phyloP scores from a whole-genome alignment of 2,888 invertebrate genomes.

The Patella ulyssiponensis region DNA sequence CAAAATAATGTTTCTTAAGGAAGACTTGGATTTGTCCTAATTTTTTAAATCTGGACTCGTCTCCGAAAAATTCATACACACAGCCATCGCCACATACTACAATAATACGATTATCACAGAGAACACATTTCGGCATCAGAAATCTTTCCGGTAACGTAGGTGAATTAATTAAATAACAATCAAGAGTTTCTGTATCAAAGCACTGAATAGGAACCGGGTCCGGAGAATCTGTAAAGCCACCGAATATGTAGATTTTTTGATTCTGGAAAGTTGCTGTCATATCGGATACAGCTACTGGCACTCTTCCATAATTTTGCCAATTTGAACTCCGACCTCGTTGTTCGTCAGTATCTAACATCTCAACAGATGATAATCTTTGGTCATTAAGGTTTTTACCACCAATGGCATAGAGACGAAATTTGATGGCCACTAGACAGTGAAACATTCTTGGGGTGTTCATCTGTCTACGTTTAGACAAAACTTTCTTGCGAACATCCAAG shows the following conservation, averaged over 20 bases:
- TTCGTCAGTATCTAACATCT: not conserved
- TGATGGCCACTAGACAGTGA: not conserved
- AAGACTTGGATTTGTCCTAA: not conserved
- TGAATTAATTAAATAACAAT: not conserved
- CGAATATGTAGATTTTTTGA: not conserved
- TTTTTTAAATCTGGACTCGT: not conserved
- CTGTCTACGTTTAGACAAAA: not conserved
- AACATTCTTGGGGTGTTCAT: slow-evolving; percentile 2
- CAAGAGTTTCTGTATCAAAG: not conserved
- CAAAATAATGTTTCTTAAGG: not conserved
- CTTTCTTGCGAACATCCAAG: not conserved
- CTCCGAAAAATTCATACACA: not conserved
- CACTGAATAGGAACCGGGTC: not conserved
- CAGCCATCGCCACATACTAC: not conserved
- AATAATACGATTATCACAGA: not conserved
- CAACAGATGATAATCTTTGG: not conserved
- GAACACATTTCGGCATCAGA: not conserved
- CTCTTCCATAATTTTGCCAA: not conserved
- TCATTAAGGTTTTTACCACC: not conserved
- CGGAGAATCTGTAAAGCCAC: not conserved
- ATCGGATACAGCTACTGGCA: not conserved
- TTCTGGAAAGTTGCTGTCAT: not conserved
- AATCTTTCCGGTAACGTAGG: not conserved
- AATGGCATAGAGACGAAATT: not conserved
- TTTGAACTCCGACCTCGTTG: not conserved